A percentile compares a stretch with the other conserved stretches of the same genome.
Evolutionary conservation across 2,888 invertebrate genomes (phyloP).

Genomic region (Aricia artaxerxes): DNA sequence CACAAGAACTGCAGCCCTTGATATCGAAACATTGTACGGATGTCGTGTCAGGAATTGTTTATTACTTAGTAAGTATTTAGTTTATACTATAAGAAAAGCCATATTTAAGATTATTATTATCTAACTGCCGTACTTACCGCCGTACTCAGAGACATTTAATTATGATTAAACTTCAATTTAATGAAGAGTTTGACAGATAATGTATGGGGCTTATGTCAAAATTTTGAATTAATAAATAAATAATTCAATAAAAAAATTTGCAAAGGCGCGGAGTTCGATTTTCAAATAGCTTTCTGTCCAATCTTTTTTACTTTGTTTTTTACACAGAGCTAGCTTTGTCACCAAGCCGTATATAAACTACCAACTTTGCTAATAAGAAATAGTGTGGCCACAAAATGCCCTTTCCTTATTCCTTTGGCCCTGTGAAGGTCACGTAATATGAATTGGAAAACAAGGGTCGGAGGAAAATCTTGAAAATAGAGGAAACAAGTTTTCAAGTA

Average conservation of each 20-base stretch:
- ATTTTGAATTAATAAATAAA: too few relatives aligned
- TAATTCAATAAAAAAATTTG: not conserved
- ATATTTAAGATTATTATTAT: too few relatives aligned
- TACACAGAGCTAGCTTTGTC: not conserved
- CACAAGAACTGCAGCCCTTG: not conserved
- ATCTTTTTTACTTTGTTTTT: not conserved
- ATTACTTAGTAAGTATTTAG: not conserved
- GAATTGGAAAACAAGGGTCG: conserved; percentile 27
- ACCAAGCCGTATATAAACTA: not conserved
- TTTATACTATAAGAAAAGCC: too few relatives aligned
- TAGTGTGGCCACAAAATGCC: not conserved
- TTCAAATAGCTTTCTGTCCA: not conserved
- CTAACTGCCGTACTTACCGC: too few relatives aligned
- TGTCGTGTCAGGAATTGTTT: not conserved
- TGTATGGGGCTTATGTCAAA: too few relatives aligned
- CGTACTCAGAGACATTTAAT: too few relatives aligned
- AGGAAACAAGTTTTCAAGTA: conserved; percentile 7
- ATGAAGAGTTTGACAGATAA: too few relatives aligned
- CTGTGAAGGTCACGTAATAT: conserved; percentile 1
- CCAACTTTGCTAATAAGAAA: not conserved
- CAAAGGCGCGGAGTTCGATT: not conserved
- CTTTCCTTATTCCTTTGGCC: not conserved
- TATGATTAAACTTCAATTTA: too few relatives aligned
- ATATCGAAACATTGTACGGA: not conserved
- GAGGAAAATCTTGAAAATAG: not conserved